Evolutionary conservation across 2,113 vertebrate species (phyloP).

Genomic region (Rattus rattus): DNA sequence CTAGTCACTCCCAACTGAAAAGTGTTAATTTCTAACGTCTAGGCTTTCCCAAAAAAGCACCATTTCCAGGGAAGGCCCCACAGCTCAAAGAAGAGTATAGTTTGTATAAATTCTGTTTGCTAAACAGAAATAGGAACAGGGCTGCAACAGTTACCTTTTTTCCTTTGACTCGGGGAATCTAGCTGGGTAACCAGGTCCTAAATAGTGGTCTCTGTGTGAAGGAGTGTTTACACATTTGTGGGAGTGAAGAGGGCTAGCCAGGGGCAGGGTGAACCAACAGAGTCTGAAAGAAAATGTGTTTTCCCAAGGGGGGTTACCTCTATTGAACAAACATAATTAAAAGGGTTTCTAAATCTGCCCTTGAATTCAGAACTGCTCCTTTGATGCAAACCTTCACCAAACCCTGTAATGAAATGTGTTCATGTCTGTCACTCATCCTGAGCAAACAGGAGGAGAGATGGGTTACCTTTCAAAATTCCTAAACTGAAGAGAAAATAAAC

Average conservation of each 20-base stretch:
- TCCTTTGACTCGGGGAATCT: neutral
- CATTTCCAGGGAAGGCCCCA: neutral
- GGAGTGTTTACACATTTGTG: neutral
- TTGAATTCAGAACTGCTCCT: constrained; percentile 12
- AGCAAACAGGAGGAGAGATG: constrained; percentile 46
- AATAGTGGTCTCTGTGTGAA: neutral
- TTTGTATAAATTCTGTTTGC: constrained; percentile 24
- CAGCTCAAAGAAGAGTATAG: neutral
- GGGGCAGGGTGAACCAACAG: neutral
- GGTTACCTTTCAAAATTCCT: constrained; percentile 67
- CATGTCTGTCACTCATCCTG: constrained; percentile 37
- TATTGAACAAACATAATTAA: neutral
- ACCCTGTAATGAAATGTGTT: neutral
- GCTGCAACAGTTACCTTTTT: neutral
- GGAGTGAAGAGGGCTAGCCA: neutral
- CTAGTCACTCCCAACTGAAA: neutral
- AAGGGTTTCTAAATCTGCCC: neutral
- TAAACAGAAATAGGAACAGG: constrained; percentile 40
- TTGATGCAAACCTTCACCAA: neutral
- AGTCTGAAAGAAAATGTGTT: neutral
- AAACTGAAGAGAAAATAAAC: constrained; percentile 73
- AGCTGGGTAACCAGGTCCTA: neutral
- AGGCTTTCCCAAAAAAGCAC: neutral
- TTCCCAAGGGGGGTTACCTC: neutral
- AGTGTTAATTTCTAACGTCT: neutral